These are phyloP conservation scores for Setipinna tenuifilis DNA, from an alignment of 2,797 vertebrate genomes.

Conservation along the genomic window DNA sequence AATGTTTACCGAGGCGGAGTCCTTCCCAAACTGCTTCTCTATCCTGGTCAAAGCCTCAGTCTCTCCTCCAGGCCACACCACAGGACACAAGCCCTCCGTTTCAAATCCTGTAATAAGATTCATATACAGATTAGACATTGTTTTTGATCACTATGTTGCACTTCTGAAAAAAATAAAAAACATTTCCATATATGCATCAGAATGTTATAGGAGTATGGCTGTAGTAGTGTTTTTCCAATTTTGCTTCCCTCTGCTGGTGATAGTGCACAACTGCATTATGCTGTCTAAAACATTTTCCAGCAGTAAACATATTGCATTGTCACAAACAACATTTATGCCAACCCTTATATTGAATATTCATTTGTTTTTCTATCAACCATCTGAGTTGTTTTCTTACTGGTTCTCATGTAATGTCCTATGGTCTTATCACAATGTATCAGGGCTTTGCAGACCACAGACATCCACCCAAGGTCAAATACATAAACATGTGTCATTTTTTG, in stretches of 20 bases:
- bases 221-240: neutral
- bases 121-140: neutral
- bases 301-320: neutral
- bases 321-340: neutral
- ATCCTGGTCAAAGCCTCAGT: slow-evolving; percentile 60
- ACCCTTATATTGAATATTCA: neutral
- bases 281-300: neutral
- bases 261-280: neutral
- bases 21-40: slow-evolving; percentile 53
- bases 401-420: neutral
- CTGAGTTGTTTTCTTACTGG: neutral
- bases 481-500: too few relatives aligned
- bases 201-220: neutral
- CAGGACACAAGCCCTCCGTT: slow-evolving; percentile 57
- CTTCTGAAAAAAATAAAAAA: neutral
- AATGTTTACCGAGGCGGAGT: slow-evolving; percentile 39
- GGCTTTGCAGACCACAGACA: neutral
- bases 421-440: neutral
- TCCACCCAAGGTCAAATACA: neutral
- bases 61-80: slow-evolving; percentile 65
- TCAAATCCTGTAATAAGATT: slow-evolving; percentile 58
- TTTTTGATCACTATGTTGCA: neutral
- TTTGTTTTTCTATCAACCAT: neutral
- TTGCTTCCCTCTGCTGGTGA: slow-evolving; percentile 10
- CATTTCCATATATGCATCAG: neutral